phyloP scores from a whole-genome alignment of 2,888 invertebrate genomes.

The Mythimna loreyi region DNA sequence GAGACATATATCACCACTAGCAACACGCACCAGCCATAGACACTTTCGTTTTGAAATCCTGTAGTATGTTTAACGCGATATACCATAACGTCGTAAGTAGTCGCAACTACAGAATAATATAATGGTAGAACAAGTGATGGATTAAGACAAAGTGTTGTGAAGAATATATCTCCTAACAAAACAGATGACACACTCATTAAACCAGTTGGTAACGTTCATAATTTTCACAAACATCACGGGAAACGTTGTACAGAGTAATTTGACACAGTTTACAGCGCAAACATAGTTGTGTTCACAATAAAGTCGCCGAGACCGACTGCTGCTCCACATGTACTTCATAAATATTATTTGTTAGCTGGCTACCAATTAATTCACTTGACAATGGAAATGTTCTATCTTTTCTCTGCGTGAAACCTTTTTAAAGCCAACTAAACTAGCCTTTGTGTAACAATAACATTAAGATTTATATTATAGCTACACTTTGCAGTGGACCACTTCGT shows the following conservation, averaged over 20 bases:
- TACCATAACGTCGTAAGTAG: too few species aligned
- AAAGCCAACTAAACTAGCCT: conserved; percentile 16
- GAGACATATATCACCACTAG: too few species aligned
- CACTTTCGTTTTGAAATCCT: too few species aligned
- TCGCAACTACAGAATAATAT: too few species aligned
- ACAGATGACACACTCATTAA: conserved; percentile 1
- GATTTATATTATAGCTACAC: not conserved
- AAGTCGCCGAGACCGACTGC: conserved; percentile 13
- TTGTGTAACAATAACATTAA: conserved; percentile 2
- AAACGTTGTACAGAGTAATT: conserved; percentile 3
- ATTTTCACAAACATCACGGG: conserved; percentile 3
- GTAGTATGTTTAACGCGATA: too few species aligned
- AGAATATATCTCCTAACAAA: not conserved
- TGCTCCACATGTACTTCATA: conserved; percentile 16
- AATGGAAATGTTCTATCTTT: conserved; percentile 37
- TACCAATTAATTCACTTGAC: conserved; percentile 43
- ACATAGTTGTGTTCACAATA: conserved; percentile 23
- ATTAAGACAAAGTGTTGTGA: not conserved
- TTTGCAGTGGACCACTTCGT: not conserved
- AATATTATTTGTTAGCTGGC: conserved; percentile 41
- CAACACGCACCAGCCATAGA: too few species aligned
- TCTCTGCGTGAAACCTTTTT: conserved; percentile 17
- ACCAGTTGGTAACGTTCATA: not conserved
- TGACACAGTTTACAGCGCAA: conserved; percentile 3
- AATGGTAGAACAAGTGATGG: not conserved